A percentile compares a stretch with the other conserved stretches of the same genome.
Conservation (phyloP, 1,140 invertebrate genomes). For the Bombus impatiens region DNA sequence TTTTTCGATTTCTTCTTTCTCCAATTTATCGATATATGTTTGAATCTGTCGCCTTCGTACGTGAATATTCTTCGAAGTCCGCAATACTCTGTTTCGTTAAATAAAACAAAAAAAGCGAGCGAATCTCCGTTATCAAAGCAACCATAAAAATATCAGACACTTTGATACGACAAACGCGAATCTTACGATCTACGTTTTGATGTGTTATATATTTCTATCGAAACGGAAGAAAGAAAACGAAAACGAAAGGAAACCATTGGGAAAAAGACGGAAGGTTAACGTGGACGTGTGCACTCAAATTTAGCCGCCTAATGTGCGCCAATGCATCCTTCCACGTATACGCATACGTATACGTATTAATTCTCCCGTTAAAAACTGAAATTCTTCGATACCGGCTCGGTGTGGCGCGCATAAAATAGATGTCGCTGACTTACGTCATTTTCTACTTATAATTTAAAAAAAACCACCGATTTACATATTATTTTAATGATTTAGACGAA, state of each 20-base stretch:
- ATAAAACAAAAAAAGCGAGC: neutral
- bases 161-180: neutral
- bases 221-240: neutral
- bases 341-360: neutral
- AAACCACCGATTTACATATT: conserved; percentile 3
- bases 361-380: conserved; percentile 29
- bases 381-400: conserved; percentile 32
- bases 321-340: neutral
- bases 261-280: too few species aligned
- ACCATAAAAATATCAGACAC: neutral
- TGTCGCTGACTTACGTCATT: conserved; percentile 8
- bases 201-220: neutral
- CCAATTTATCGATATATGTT: neutral
- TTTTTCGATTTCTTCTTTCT: neutral
- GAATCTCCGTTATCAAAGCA: neutral
- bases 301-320: neutral
- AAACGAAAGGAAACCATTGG: neutral
- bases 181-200: neutral
- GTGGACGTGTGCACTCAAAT: neutral
- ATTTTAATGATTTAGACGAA: conserved; percentile 44
- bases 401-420: conserved; percentile 48
- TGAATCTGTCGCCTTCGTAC: neutral
- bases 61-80: neutral
- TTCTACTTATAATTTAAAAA: neutral
- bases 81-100: neutral